phyloP scores from a whole-genome alignment of 2,888 invertebrate genomes.

The Drosophila nr. medialis region DNA sequence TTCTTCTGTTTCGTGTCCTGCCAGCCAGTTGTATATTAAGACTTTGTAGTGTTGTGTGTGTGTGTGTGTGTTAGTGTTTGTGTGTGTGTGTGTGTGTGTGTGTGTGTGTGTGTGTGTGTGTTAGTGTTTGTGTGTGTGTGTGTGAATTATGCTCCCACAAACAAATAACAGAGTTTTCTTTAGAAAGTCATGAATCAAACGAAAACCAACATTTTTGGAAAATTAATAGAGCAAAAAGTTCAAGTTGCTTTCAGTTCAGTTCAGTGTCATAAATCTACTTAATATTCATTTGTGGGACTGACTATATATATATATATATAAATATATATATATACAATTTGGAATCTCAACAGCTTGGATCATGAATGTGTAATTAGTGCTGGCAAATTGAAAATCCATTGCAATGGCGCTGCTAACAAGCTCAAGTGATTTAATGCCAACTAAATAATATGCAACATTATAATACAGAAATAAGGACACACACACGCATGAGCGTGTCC shows the following conservation, averaged over 20 bases:
- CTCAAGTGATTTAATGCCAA: constrained; percentile 27
- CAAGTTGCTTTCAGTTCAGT: not conserved
- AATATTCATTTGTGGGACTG: not conserved
- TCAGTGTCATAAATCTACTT: not conserved
- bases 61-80: not conserved
- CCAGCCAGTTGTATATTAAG: constrained; percentile 15
- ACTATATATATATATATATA: not conserved
- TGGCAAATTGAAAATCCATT: not conserved
- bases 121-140: not conserved
- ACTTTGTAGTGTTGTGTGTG: not conserved
- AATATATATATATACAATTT: too few species aligned
- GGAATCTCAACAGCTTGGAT: not conserved
- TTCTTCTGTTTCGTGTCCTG: constrained; percentile 11
- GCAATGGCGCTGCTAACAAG: not conserved
- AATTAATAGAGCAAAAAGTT: constrained; percentile 18
- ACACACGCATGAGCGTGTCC: constrained; percentile 24
- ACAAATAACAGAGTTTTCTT: constrained; percentile 17
- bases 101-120: not conserved
- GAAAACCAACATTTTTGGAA: not conserved
- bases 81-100: not conserved
- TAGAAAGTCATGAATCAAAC: constrained; percentile 12
- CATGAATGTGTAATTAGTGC: not conserved
- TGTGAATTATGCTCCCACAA: constrained; percentile 21
- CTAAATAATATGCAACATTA: constrained; percentile 20
- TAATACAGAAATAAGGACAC: not conserved